Conservation (phyloP, 2,797 vertebrate genomes). For the Muscicapa comitata region DNA sequence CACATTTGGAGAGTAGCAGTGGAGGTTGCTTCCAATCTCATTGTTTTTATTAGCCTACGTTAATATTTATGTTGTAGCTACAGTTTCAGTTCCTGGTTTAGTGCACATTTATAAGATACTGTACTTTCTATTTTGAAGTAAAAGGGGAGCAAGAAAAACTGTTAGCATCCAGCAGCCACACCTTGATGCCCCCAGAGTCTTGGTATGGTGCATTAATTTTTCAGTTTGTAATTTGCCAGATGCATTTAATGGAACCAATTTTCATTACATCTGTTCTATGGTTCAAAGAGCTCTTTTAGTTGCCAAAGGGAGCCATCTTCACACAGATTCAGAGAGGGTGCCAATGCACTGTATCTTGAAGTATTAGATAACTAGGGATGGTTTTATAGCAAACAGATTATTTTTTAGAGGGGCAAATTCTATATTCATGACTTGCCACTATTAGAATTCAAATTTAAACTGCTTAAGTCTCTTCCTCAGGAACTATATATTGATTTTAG, state of each 20-base stretch:
- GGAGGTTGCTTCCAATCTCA: neutral
- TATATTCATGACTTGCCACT: slow-evolving; percentile 65
- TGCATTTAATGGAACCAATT: slow-evolving; percentile 81
- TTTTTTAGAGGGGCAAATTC: slow-evolving; percentile 68
- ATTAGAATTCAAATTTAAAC: slow-evolving; percentile 70
- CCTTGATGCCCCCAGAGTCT: slow-evolving; percentile 84
- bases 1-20: neutral
- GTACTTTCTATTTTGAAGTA: slow-evolving; percentile 46
- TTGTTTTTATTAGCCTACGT: neutral
- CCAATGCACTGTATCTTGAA: slow-evolving; percentile 71
- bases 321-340: slow-evolving; percentile 64
- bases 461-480: slow-evolving; percentile 57
- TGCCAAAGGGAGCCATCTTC: slow-evolving; percentile 76
- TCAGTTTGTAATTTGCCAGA: slow-evolving; percentile 81
- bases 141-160: neutral
- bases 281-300: slow-evolving; percentile 79
- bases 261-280: slow-evolving; percentile 81
- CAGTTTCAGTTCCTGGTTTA: slow-evolving; percentile 46
- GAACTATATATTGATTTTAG: slow-evolving; percentile 64
- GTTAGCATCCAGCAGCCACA: slow-evolving; percentile 79
- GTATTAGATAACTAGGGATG: slow-evolving; percentile 70
- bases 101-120: slow-evolving; percentile 25
- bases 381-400: slow-evolving; percentile 72
- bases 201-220: slow-evolving; percentile 79
- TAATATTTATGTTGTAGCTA: slow-evolving; percentile 23